Evolutionary conservation across 1,140 invertebrate species (phyloP).

Genomic region (Tribolium madens): DNA sequence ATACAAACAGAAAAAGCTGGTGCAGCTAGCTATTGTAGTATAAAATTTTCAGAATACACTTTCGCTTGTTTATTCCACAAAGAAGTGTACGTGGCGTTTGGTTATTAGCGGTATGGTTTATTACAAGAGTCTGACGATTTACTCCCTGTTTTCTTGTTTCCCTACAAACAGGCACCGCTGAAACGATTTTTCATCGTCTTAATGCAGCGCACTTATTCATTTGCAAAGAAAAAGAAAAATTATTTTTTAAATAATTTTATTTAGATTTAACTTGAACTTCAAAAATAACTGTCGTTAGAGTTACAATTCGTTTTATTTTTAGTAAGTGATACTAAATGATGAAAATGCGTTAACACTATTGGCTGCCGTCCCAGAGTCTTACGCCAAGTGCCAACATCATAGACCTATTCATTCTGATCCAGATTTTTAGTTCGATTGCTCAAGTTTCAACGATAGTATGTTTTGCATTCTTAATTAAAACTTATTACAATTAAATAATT

Average conservation of each 20-base stretch:
- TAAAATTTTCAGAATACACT: constrained; percentile 19
- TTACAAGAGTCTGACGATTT: neutral
- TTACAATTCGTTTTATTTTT: neutral
- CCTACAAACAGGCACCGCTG: neutral
- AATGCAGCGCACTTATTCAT: too few relatives aligned
- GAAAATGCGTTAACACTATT: neutral
- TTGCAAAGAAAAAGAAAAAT: too few relatives aligned
- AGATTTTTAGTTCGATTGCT: neutral
- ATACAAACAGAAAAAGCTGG: neutral
- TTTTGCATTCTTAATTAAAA: neutral
- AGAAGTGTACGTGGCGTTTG: constrained; percentile 14
- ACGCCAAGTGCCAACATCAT: neutral
- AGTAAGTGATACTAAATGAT: neutral
- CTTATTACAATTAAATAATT: neutral
- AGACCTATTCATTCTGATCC: neutral
- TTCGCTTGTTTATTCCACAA: constrained; percentile 23
- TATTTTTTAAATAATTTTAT: too few relatives aligned
- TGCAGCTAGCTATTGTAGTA: neutral
- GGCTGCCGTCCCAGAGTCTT: constrained; percentile 1
- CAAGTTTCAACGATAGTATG: neutral
- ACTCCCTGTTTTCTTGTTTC: neutral
- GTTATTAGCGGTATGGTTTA: constrained; percentile 2
- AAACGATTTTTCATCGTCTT: neutral
- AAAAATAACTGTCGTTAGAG: neutral
- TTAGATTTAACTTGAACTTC: neutral